Conservation (phyloP, 2,888 invertebrate species). For the Palloptera scutellata region DNA sequence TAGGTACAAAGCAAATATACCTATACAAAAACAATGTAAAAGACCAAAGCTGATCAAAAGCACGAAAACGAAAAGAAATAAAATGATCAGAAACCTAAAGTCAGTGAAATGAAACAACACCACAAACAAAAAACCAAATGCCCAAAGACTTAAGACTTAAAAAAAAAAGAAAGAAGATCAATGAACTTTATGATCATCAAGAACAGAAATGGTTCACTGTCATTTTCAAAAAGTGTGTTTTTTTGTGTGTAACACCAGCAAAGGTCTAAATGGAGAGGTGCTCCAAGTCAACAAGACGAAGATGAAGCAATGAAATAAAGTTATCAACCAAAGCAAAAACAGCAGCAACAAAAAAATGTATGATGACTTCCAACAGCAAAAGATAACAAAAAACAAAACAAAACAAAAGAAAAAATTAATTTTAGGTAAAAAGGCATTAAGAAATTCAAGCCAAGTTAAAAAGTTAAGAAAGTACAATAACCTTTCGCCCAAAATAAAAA, state of each 20-base stretch:
- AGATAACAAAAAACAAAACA: neutral
- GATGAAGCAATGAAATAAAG: neutral
- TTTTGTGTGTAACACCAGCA: too few relatives aligned
- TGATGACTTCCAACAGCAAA: neutral
- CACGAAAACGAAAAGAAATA: neutral
- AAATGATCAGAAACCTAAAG: neutral
- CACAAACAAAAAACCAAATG: neutral
- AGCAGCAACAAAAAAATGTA: neutral
- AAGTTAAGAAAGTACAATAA: conserved; percentile 12
- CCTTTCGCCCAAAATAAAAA: conserved; percentile 4
- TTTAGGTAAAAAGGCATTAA: too few relatives aligned
- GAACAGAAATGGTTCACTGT: conserved; percentile 28
- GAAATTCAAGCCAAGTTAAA: neutral
- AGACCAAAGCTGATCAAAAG: neutral
- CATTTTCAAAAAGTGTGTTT: conserved; percentile 32
- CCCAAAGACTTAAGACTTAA: neutral
- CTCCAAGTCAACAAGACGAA: neutral
- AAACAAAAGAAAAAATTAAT: too few relatives aligned
- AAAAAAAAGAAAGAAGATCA: conserved; percentile 5
- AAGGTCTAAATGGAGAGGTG: conserved; percentile 1
- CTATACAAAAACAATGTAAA: conserved; percentile 15
- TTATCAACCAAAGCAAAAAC: neutral
- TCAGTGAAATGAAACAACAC: neutral
- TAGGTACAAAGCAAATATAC: neutral
- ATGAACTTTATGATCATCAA: conserved; percentile 9